Evolutionary conservation across 2,113 vertebrate species (phyloP).

Genomic region (Corythoichthys haematopterus): DNA sequence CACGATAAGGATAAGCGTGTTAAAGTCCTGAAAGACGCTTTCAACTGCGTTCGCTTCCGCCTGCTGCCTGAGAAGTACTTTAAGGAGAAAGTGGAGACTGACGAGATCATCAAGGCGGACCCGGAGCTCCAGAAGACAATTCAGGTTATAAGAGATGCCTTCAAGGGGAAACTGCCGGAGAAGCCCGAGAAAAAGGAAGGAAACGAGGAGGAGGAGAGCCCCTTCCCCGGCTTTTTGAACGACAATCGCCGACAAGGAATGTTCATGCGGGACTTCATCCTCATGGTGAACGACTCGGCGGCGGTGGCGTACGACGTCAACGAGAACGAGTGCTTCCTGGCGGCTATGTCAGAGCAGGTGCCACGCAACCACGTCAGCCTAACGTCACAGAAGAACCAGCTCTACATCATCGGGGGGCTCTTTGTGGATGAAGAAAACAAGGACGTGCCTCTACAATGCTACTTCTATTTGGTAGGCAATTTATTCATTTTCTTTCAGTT

Average conservation of each 20-base stretch:
- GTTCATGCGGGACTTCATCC: slow-evolving; percentile 86
- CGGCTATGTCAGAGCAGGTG: slow-evolving; percentile 88
- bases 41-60: slow-evolving; percentile 93
- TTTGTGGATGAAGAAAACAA: slow-evolving; percentile 97
- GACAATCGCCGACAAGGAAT: slow-evolving; percentile 89
- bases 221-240: slow-evolving; percentile 89
- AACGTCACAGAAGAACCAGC: slow-evolving; percentile 81
- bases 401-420: slow-evolving; percentile 87
- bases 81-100: slow-evolving; percentile 87
- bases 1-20: slow-evolving; percentile 84
- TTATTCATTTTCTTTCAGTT: background rate
- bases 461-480: slow-evolving; percentile 84
- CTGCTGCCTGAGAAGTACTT: slow-evolving; percentile 93
- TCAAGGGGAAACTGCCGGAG: slow-evolving; percentile 89
- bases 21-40: slow-evolving; percentile 83
- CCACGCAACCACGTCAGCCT: slow-evolving; percentile 96
- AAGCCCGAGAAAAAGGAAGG: slow-evolving; percentile 65
- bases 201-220: slow-evolving; percentile 79
- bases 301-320: slow-evolving; percentile 92
- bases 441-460: slow-evolving; percentile 88
- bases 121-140: slow-evolving; percentile 89
- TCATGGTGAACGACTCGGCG: slow-evolving; percentile 91
- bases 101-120: slow-evolving; percentile 87
- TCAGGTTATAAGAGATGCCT: slow-evolving; percentile 87
- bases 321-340: slow-evolving; percentile 94